phyloP scores from a whole-genome alignment of 2,888 invertebrate genomes.

The Hermaeophaga mercurialis region DNA sequence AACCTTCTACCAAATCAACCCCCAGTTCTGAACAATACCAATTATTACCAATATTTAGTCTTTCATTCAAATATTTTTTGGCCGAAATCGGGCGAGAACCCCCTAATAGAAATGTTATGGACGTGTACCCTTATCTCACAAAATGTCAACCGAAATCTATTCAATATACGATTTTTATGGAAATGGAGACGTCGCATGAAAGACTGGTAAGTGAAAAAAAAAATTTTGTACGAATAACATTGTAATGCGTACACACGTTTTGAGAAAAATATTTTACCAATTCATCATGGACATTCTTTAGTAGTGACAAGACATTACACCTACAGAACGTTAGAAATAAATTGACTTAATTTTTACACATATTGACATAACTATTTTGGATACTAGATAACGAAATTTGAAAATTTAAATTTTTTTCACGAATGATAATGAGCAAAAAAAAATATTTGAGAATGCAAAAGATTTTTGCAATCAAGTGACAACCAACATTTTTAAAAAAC shows the following conservation, averaged over 20 bases:
- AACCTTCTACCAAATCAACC: conserved; percentile 47
- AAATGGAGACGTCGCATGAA: conserved; percentile 21
- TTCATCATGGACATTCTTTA: conserved; percentile 17
- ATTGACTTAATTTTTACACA: no score
- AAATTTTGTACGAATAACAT: conserved; percentile 14
- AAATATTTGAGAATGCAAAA: no score
- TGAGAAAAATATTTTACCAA: conserved; percentile 6
- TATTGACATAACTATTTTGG: no score
- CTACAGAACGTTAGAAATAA: no score
- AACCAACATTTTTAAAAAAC: no score
- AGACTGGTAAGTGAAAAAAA: conserved; percentile 16
- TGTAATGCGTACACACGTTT: conserved; percentile 19
- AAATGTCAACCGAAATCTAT: conserved; percentile 23
- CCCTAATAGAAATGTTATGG: conserved; percentile 37
- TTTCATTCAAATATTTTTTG: conserved; percentile 38
- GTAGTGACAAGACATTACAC: conserved; percentile 14
- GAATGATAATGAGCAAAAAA: no score
- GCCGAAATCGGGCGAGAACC: conserved; percentile 22
- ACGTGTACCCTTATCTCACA: conserved; percentile 26
- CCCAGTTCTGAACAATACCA: conserved; percentile 48
- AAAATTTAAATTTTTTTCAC: no score
- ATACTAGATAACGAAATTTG: no score
- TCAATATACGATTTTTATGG: conserved; percentile 25
- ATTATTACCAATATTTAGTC: conserved; percentile 49
- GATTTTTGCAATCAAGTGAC: no score